phyloP scores from a whole-genome alignment of 2,797 vertebrate genomes.

The Ibycter americanus region DNA sequence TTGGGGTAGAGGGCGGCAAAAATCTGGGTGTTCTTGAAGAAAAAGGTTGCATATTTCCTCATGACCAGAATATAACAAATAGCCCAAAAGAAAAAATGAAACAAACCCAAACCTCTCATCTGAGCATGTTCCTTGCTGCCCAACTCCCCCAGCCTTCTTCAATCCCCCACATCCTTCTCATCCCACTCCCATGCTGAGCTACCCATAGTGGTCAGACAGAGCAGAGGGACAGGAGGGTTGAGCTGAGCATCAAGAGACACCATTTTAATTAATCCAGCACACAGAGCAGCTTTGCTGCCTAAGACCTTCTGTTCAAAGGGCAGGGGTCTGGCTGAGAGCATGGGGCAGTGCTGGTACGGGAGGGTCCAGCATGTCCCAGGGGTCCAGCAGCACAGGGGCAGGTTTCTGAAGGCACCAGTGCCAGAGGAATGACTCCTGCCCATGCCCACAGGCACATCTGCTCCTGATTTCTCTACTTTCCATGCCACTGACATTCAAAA shows the following conservation, averaged over 20 bases:
- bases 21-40: neutral
- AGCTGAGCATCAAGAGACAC: neutral
- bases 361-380: fast-evolving
- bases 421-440: neutral
- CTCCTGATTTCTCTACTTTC: neutral
- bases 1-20: neutral
- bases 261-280: neutral
- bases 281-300: neutral
- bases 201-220: neutral
- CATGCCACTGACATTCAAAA: neutral
- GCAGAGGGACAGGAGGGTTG: neutral
- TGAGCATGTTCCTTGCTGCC: neutral
- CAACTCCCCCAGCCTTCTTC: neutral
- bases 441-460: neutral
- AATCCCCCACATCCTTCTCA: neutral
- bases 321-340: neutral
- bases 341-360: neutral
- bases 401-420: neutral
- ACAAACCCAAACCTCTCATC: neutral
- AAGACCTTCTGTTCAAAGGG: neutral
- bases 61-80: neutral
- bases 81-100: neutral
- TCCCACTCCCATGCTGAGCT: fast-evolving
- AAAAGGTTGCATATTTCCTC: neutral
- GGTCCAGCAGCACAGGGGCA: neutral